Percentiles rank a stretch among this genome's conserved stretches.
Evolutionary conservation across 2,888 invertebrate species (phyloP).

Genomic region (Phasia obesa): DNA sequence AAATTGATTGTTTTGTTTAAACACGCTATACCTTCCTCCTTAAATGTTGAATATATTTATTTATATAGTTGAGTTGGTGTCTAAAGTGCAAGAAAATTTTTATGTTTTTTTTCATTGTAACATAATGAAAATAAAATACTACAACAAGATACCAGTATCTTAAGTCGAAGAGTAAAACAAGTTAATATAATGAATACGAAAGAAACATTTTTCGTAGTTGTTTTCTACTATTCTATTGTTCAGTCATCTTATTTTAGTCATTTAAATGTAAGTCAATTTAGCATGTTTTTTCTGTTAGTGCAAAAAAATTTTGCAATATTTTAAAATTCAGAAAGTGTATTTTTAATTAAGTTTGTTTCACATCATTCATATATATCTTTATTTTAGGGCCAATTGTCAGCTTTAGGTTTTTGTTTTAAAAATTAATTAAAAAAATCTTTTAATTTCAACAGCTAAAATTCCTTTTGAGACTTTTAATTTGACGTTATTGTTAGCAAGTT

Average conservation of each 20-base stretch:
- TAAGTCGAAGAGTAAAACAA: constrained; percentile 59
- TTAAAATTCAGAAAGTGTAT: constrained; percentile 44
- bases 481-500: constrained; percentile 25
- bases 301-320: neutral
- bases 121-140: constrained; percentile 14
- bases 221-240: constrained; percentile 19
- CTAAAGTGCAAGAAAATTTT: constrained; percentile 49
- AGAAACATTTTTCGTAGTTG: constrained; percentile 51
- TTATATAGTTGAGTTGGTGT: neutral
- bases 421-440: too few relatives aligned
- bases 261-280: neutral
- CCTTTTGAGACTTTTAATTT: constrained; percentile 18
- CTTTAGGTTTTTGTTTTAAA: too few relatives aligned
- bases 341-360: constrained; percentile 62
- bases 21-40: neutral
- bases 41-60: neutral
- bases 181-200: constrained; percentile 71
- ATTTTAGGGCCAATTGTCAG: neutral
- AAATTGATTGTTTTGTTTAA: constrained; percentile 44
- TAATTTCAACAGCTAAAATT: neutral
- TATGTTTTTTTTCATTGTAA: constrained; percentile 6
- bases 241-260: constrained; percentile 22
- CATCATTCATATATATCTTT: constrained; percentile 31
- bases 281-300: neutral
- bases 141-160: constrained; percentile 16